Evolutionary conservation across 2,797 vertebrate genomes (phyloP), one percentile per base, ranked within the genome.

Genomic region (Macropodus opercularis): DNA sequence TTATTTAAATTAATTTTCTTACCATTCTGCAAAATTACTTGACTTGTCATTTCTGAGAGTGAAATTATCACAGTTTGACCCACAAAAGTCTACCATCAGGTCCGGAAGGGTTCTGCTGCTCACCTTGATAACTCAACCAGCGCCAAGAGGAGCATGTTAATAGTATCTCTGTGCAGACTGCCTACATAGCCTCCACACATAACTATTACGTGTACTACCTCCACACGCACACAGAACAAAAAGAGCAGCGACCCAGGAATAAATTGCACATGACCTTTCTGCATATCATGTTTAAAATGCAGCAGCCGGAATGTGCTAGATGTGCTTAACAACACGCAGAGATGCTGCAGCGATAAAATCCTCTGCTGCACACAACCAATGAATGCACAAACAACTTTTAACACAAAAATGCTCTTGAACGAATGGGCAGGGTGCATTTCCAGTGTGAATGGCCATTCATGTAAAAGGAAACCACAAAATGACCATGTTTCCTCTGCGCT

Each of bases 61-160:
- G 42, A 34, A 3, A 13, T 23, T 43, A 70, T 48, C 69, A 54
- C 58, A 57, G 19, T 63, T 49, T 69, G 39, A 40, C 53, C 67
- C 43, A 60, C 61, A 85, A 77, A 78, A 77, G 80, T 83, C 60
- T 69, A 8, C 34, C 51, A n/a, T n/a, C n/a, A n/a, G n/a, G n/a
- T n/a, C n/a, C 64, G 18, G 57, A 39, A 49, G 54, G 52, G 67
- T 47, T 55, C 69, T 27, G 69, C 63, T 83, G 83, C 75, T 86
- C 84, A 85, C 82, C 79, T 86, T 90, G 85, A 91, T 91, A 75
- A 88, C 91, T 89, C 85, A 87, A 80, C 74, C 58, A 18, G 72
- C 34, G 59, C 68, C 74, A 47, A 69, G 48, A 74, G 68, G 46
- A 79, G 55, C 62, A 62, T 71, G 77, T 82, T 60, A 84, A 67